Base-by-base conservation (phyloP, 2,888 invertebrate genomes). In the Rhagonycha lutea region DNA sequence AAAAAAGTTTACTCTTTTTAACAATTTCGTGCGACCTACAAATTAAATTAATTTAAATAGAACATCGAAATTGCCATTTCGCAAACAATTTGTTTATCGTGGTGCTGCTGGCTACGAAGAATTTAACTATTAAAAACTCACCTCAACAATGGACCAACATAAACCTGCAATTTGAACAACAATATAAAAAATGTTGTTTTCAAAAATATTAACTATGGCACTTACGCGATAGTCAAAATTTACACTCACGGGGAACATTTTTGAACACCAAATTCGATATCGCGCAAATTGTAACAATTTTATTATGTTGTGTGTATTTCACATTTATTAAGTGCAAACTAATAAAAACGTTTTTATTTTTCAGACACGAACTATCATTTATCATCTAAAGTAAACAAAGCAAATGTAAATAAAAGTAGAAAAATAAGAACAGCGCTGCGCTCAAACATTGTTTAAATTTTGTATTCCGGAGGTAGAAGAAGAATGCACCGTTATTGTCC, bases 401-500 rank as follows among this genome's bases (percentile, higher is more conserved):
- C 26, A 24, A 65, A 65, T 14, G 23, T 61, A 73, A 28, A 62
- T 12, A 65, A 65, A 65, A 26, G 14, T n/a, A 24, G 8, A 65
- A 65, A 23, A 26, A 26, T 65, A 65, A 65, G 67, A 69, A 70
- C 70, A 73, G 72, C 61, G 69, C 63, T 74, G 74, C 14, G 68
- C 5, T 65, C n/a, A n/a, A 62, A 47, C 47, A 47, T 32, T 72
- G 73, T 73, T 72, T 69, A 76, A 73, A 69, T 65, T 72, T 29
- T 47, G 47, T 63, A 61, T 70, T 73, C 47, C 23, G 32, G 68
- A 61, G 67, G 73, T 69, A 73, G 76, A 80, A 80, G 69, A 79
- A 80, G 79, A 78, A 80, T 81, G 81, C 81, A 83, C 82, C 82
- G 83, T 83, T 83, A 83, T 83, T 83, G 82, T 81, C 74, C 79